These are phyloP conservation scores for Pegoplata infirma DNA, from an alignment of 2,888 invertebrate genomes.

Conservation along the genomic window DNA sequence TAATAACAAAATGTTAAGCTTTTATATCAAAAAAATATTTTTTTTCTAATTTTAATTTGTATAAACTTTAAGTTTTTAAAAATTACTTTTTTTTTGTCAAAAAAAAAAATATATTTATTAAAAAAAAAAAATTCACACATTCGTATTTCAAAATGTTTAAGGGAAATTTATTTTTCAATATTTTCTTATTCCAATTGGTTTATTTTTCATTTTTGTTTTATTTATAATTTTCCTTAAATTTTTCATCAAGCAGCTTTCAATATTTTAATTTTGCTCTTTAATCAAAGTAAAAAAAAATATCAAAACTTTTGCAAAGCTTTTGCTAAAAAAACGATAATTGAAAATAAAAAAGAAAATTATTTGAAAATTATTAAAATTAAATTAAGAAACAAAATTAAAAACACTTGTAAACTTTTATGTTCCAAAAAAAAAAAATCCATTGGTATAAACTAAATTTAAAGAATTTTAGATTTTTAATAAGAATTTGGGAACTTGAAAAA, in stretches of 20 bases:
- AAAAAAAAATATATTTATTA: slow-evolving; percentile 3
- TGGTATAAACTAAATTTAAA: too few relatives aligned
- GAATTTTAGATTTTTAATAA: too few relatives aligned
- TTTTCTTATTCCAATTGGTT: slow-evolving; percentile 35
- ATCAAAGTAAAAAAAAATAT: slow-evolving; percentile 14
- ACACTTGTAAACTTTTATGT: too few relatives aligned
- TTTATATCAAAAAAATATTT: slow-evolving; percentile 56
- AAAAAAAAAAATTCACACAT: slow-evolving; percentile 64
- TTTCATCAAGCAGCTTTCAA: slow-evolving; percentile 26
- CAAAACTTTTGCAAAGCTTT: slow-evolving; percentile 61
- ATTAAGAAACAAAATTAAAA: neutral
- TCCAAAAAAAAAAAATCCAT: too few relatives aligned
- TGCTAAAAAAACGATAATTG: slow-evolving; percentile 49
- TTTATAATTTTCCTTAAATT: slow-evolving; percentile 9
- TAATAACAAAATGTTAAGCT: slow-evolving; percentile 63
- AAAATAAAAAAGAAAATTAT: slow-evolving; percentile 1
- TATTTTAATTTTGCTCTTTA: slow-evolving; percentile 19
- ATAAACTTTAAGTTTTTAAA: slow-evolving; percentile 14
- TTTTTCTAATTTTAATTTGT: slow-evolving; percentile 29
- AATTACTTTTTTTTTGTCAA: slow-evolving; percentile 10
- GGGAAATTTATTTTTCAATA: slow-evolving; percentile 20
- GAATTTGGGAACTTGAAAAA: too few relatives aligned
- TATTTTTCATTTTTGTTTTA: slow-evolving; percentile 2
- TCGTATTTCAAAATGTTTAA: slow-evolving; percentile 55
- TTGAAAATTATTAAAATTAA: neutral